phyloP scores from a whole-genome alignment of 2,797 vertebrate genomes.

The Catamblyrhynchus diadema region DNA sequence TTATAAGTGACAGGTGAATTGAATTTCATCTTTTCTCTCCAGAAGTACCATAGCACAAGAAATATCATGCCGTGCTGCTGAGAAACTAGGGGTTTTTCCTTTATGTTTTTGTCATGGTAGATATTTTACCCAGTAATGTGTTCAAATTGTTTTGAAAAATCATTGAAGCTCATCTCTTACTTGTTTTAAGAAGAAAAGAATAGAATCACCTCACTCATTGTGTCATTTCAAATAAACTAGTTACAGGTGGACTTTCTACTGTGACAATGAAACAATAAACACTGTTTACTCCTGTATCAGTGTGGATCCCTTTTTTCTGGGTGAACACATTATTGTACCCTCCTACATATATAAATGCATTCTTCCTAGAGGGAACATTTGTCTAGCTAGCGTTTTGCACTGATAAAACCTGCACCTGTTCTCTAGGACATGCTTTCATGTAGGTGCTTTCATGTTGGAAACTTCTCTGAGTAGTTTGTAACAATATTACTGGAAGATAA shows the following conservation, averaged over 20 bases:
- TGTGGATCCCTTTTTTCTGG: neutral
- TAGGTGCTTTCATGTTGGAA: neutral
- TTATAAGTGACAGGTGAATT: neutral
- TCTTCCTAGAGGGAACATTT: neutral
- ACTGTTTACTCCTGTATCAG: neutral
- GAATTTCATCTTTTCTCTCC: neutral
- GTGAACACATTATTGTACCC: neutral
- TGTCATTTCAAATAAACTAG: neutral
- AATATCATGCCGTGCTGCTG: neutral
- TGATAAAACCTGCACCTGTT: neutral
- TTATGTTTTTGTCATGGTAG: neutral
- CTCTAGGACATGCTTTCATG: neutral
- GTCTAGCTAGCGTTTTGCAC: neutral
- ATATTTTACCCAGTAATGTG: neutral
- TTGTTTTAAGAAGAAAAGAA: constrained; percentile 13
- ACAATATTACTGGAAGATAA: neutral
- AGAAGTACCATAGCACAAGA: neutral
- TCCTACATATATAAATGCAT: neutral
- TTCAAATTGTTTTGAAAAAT: constrained; percentile 15
- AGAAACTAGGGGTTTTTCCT: neutral
- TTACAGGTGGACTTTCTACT: neutral
- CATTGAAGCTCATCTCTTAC: neutral
- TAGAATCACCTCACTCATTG: neutral
- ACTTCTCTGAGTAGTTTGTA: neutral
- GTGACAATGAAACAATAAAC: neutral